Evolutionary conservation across 2,888 invertebrate genomes (phyloP).

Genomic region (Macaria liturata): DNA sequence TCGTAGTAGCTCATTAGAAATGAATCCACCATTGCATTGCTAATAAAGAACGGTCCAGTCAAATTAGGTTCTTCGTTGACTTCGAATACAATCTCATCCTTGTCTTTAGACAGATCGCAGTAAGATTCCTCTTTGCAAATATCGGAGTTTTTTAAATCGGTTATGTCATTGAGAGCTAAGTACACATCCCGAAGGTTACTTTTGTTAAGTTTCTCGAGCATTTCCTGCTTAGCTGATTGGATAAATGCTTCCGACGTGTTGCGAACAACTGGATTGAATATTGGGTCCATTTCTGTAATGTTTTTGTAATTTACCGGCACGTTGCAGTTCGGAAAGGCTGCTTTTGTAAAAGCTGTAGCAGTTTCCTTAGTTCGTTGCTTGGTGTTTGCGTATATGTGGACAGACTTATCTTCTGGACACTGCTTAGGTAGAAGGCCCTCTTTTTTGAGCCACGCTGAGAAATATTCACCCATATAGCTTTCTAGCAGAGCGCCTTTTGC

Average conservation of each 20-base stretch:
- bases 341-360: constrained; percentile 53
- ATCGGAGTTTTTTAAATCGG: constrained; percentile 53
- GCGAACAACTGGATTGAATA: constrained; percentile 55
- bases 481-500: constrained; percentile 62
- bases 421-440: constrained; percentile 44
- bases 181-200: constrained; percentile 47
- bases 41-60: constrained; percentile 52
- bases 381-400: constrained; percentile 61
- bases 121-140: constrained; percentile 47
- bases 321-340: constrained; percentile 59
- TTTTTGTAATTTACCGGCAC: constrained; percentile 47
- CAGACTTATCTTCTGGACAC: constrained; percentile 49
- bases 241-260: constrained; percentile 46
- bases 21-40: constrained; percentile 54
- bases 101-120: constrained; percentile 51
- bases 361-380: constrained; percentile 58
- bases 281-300: constrained; percentile 46
- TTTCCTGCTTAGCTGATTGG: constrained; percentile 43
- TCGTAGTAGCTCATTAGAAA: constrained; percentile 70
- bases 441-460: constrained; percentile 54
- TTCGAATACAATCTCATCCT: constrained; percentile 43
- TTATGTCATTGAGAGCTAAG: constrained; percentile 49
- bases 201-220: constrained; percentile 48
- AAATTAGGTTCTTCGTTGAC: constrained; percentile 56
- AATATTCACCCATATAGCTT: constrained; percentile 59